These are phyloP conservation scores for Gerris lacustris DNA, from an alignment of 2,888 invertebrate species.

Conservation along the genomic window DNA sequence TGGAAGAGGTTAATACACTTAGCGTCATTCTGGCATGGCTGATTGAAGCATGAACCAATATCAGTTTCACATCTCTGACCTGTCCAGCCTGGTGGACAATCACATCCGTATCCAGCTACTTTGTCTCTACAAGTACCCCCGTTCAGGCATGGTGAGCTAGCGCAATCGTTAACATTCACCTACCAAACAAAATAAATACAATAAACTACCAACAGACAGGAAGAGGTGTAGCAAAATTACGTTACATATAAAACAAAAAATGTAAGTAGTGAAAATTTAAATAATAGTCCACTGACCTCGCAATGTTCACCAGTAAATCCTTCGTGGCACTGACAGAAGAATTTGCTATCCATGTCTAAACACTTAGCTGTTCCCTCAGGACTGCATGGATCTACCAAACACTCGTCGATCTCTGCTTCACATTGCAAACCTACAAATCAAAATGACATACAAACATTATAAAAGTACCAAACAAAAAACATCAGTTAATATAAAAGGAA, in stretches of 20 bases:
- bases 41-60: constrained; percentile 71
- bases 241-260: no score
- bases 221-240: no score
- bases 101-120: constrained; percentile 68
- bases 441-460: background rate
- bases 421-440: constrained; percentile 62
- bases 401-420: constrained; percentile 86
- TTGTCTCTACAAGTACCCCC: constrained; percentile 80
- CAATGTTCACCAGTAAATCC: constrained; percentile 65
- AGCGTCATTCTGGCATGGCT: constrained; percentile 87
- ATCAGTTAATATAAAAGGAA: no score
- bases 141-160: constrained; percentile 71
- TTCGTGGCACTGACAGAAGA: constrained; percentile 73
- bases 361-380: constrained; percentile 82
- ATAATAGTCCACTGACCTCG: constrained; percentile 25
- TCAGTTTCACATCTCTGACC: constrained; percentile 75
- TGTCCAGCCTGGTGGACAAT: constrained; percentile 75
- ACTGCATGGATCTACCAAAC: constrained; percentile 79
- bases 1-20: constrained; percentile 83
- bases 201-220: no score
- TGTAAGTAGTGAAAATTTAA: no score
- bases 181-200: constrained; percentile 23
- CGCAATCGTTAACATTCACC: constrained; percentile 75
- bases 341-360: constrained; percentile 76
- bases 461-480: no score